Percentiles rank a stretch among this genome's conserved stretches.
These are phyloP conservation scores for Stegastes partitus DNA, from an alignment of 2,113 vertebrate species.

Conservation along the genomic window DNA sequence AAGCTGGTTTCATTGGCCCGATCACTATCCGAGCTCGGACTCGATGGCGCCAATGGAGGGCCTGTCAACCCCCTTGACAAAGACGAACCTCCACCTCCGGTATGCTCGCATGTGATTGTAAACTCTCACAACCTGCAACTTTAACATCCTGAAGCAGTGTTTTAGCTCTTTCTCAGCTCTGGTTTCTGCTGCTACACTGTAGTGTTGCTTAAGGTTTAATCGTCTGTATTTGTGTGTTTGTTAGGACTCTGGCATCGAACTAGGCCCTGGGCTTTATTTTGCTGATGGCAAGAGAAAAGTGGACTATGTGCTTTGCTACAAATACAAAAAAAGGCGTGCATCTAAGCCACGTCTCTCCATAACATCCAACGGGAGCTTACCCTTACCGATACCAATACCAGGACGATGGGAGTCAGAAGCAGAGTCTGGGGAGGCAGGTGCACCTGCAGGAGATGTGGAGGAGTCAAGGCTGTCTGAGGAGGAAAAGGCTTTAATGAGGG, in stretches of 20 bases:
- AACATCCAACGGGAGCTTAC: constrained; percentile 86
- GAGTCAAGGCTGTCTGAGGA: constrained; percentile 83
- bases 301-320: constrained; percentile 93
- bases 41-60: constrained; percentile 64
- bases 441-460: constrained; percentile 78
- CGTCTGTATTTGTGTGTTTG: constrained; percentile 18
- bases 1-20: constrained; percentile 86
- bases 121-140: neutral
- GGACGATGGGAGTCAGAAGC: constrained; percentile 45
- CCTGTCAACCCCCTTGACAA: constrained; percentile 37
- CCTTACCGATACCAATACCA: constrained; percentile 40
- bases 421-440: constrained; percentile 55
- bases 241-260: constrained; percentile 73
- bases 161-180: neutral
- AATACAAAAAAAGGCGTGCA: constrained; percentile 88
- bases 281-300: constrained; percentile 92
- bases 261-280: constrained; percentile 86
- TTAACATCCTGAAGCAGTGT: neutral
- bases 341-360: constrained; percentile 74
- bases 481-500: constrained; percentile 88
- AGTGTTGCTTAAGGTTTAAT: constrained; percentile 10
- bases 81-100: constrained; percentile 55
- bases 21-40: constrained; percentile 67
- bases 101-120: constrained; percentile 27
- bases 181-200: neutral